phyloP scores from a whole-genome alignment of 2,888 invertebrate species.

The Sinodicranocentrus sp. region DNA sequence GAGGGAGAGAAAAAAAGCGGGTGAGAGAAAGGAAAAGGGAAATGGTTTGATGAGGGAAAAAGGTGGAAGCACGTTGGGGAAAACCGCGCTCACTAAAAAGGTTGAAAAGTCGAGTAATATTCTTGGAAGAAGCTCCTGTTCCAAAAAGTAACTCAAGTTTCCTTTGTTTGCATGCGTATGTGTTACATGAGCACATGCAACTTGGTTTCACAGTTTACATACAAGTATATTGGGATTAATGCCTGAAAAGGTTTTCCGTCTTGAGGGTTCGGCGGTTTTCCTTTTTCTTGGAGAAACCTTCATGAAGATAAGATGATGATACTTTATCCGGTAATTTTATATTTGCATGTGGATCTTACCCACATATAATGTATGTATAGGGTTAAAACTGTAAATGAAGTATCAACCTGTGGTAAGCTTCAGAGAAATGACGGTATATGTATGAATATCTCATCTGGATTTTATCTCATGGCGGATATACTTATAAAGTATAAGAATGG shows the following conservation, averaged over 20 bases:
- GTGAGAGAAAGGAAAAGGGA: conserved; percentile 22
- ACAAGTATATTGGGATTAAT: too few relatives aligned
- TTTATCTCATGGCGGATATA: neutral
- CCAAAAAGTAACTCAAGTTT: too few relatives aligned
- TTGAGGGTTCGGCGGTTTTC: neutral
- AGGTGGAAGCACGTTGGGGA: too few relatives aligned
- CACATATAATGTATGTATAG: neutral
- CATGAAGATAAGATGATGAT: conserved; percentile 36
- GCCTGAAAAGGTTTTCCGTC: neutral
- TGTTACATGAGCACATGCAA: too few relatives aligned
- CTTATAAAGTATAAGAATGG: neutral
- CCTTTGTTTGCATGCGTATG: too few relatives aligned
- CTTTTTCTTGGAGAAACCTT: neutral
- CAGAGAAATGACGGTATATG: neutral
- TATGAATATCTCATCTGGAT: neutral
- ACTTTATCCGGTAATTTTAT: conserved; percentile 22
- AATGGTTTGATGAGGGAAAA: neutral
- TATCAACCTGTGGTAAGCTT: conserved; percentile 15
- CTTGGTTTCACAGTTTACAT: too few relatives aligned
- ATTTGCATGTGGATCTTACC: neutral
- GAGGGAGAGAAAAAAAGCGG: conserved; percentile 20
- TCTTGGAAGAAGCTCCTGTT: too few relatives aligned
- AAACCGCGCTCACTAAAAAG: too few relatives aligned
- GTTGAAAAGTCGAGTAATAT: too few relatives aligned
- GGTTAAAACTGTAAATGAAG: conserved; percentile 30